These are phyloP conservation scores for Lysandra bellargus DNA, from an alignment of 2,888 invertebrate genomes.

Conservation along the genomic window DNA sequence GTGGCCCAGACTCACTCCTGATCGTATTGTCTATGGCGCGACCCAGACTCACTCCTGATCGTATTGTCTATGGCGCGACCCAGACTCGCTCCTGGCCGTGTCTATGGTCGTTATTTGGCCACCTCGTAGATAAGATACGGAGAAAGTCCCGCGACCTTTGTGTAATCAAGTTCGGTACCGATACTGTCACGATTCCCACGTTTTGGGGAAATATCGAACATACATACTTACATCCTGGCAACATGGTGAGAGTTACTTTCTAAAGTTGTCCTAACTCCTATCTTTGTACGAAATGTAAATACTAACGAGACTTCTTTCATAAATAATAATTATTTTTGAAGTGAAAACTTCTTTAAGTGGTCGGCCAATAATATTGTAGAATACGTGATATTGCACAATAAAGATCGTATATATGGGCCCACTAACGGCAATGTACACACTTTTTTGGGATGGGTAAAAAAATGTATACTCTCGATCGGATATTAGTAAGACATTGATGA, in stretches of 20 bases:
- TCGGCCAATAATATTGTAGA: too few relatives aligned
- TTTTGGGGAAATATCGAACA: conserved; percentile 17
- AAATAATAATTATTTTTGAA: neutral
- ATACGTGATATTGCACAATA: too few relatives aligned
- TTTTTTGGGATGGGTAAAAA: too few relatives aligned
- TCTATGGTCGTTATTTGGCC: neutral
- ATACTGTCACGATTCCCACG: conserved; percentile 12
- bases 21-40: too few relatives aligned
- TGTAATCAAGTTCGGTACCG: neutral
- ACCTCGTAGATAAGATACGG: conserved; percentile 15
- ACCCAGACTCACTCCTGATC: neutral
- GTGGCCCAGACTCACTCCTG: too few relatives aligned
- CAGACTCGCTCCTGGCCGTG: neutral
- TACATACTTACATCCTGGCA: conserved; percentile 1
- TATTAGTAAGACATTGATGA: too few relatives aligned
- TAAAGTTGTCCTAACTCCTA: neutral
- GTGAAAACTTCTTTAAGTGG: neutral
- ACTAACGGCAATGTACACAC: too few relatives aligned
- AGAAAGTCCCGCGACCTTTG: conserved; percentile 12
- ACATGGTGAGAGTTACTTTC: neutral
- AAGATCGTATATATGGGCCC: too few relatives aligned
- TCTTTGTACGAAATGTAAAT: neutral
- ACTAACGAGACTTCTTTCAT: neutral
- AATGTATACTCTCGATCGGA: too few relatives aligned
- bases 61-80: neutral